Percentiles rank a stretch among this genome's conserved stretches.
These are phyloP conservation scores for Albula goreensis DNA, from an alignment of 2,113 vertebrate genomes.

Conservation along the genomic window DNA sequence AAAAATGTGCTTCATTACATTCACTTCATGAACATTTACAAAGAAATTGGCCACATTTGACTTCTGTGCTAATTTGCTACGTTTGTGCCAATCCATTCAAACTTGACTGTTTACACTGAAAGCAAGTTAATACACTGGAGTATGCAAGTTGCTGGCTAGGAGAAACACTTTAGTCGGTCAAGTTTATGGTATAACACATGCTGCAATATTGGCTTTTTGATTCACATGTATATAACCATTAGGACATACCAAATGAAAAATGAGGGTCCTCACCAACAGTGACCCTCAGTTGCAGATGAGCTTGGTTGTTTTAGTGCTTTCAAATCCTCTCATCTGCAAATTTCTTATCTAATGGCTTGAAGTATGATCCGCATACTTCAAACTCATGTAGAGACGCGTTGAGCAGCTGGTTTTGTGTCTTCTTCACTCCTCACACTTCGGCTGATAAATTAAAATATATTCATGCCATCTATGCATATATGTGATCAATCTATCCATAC, in stretches of 20 bases:
- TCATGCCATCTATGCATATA: too few species aligned
- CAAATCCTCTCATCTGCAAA: neutral
- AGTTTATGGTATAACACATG: neutral
- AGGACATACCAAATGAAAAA: neutral
- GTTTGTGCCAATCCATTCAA: neutral
- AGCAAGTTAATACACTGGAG: neutral
- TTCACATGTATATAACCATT: neutral
- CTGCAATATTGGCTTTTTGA: neutral
- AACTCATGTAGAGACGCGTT: neutral
- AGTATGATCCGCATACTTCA: neutral
- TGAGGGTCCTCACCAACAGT: neutral
- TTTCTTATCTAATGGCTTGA: neutral
- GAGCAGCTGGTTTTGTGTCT: neutral
- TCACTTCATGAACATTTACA: neutral
- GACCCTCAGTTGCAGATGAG: neutral
- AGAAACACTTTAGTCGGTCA: neutral
- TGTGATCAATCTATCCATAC: neutral
- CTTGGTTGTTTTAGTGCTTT: too few species aligned
- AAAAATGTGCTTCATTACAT: neutral
- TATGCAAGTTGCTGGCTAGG: neutral
- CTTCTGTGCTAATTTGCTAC: too few species aligned
- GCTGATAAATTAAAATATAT: too few species aligned
- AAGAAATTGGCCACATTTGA: neutral
- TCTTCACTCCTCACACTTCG: neutral
- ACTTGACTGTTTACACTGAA: neutral